Evolutionary conservation across 2,888 invertebrate genomes (phyloP).

Genomic region (Lithophane leautieri): DNA sequence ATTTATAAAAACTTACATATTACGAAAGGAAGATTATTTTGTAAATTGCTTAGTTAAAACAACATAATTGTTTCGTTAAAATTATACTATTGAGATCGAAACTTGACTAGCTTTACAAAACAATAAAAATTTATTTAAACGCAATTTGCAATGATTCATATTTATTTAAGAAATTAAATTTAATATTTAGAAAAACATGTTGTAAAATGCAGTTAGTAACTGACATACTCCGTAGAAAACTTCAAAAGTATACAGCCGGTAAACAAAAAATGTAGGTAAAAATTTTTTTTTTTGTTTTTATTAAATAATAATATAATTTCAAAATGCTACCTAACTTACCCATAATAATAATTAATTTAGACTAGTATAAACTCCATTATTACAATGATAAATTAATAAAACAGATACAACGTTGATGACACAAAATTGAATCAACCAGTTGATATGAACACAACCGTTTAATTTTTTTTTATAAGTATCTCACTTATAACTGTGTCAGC

Average conservation of each 20-base stretch:
- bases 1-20: conserved; percentile 54
- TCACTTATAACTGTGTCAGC: conserved; percentile 66
- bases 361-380: conserved; percentile 23
- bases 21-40: conserved; percentile 27
- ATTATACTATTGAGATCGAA: conserved; percentile 40
- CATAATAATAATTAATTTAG: conserved; percentile 1
- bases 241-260: not conserved
- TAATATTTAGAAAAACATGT: not conserved
- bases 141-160: not conserved
- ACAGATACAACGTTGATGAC: conserved; percentile 40
- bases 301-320: not conserved
- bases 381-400: conserved; percentile 40
- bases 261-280: not conserved
- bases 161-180: no score
- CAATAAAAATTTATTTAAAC: not conserved
- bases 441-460: conserved; percentile 81
- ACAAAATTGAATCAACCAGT: conserved; percentile 33
- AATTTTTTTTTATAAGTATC: conserved; percentile 57
- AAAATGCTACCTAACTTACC: conserved; percentile 12
- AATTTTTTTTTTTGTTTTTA: no score
- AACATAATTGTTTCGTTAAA: not conserved
- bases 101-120: conserved; percentile 24
- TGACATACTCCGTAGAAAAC: not conserved
- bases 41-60: not conserved
- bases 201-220: not conserved